Percentiles rank a stretch among this genome's conserved stretches.
phyloP scores from a whole-genome alignment of 2,888 invertebrate genomes.

The Chaetoderma sp. region DNA sequence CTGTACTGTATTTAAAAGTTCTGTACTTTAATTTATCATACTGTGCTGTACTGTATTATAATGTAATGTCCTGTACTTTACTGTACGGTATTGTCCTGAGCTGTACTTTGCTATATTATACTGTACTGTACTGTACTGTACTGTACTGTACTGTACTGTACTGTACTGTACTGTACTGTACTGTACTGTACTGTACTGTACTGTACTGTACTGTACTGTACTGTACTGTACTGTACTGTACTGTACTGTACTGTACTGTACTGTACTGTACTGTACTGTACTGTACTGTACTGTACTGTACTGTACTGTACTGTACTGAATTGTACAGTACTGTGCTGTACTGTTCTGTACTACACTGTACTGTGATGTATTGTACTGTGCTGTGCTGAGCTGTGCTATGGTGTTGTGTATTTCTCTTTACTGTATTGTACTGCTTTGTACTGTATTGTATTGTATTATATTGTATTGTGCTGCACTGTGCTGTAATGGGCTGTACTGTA shows the following conservation, averaged over 20 bases:
- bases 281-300: constrained; percentile 28
- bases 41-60: constrained; percentile 21
- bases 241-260: constrained; percentile 27
- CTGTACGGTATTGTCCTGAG: constrained; percentile 22
- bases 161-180: constrained; percentile 27
- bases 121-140: constrained; percentile 31
- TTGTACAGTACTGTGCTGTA: constrained; percentile 29
- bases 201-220: constrained; percentile 25
- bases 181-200: constrained; percentile 2
- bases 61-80: constrained; percentile 25
- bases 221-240: constrained; percentile 23
- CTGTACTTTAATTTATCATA: constrained; percentile 23
- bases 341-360: constrained; percentile 29
- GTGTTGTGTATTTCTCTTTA: constrained; percentile 28
- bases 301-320: constrained; percentile 26
- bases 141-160: constrained; percentile 16
- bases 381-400: constrained; percentile 26
- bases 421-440: constrained; percentile 31
- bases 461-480: constrained; percentile 29
- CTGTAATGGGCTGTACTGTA: constrained; percentile 27
- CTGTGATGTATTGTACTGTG: constrained; percentile 25
- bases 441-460: constrained; percentile 29
- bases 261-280: constrained; percentile 27
- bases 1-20: constrained; percentile 24
- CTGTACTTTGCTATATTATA: constrained; percentile 29